phyloP scores from a whole-genome alignment of 2,113 vertebrate species.

The Paraplagusia blochii region DNA sequence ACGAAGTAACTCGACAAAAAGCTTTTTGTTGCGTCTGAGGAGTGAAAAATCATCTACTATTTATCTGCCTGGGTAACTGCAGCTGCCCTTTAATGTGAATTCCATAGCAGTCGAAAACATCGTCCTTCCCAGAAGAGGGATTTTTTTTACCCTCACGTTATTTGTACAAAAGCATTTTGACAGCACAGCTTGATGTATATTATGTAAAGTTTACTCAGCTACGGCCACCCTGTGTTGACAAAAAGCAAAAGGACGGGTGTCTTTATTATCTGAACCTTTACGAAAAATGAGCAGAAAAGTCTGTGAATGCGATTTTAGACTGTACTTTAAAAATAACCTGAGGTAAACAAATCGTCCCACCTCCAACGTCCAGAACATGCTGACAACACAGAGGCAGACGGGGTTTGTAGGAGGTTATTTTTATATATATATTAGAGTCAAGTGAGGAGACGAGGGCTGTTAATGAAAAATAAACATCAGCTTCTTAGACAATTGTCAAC shows the following conservation, averaged over 20 bases:
- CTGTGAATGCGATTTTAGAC: slow-evolving; percentile 29
- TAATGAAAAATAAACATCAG: slow-evolving; percentile 46
- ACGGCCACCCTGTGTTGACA: slow-evolving; percentile 7
- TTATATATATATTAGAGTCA: slow-evolving; percentile 5
- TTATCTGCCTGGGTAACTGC: neutral
- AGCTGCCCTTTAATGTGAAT: neutral
- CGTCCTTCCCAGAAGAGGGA: neutral
- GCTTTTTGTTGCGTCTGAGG: no score
- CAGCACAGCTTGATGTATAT: slow-evolving; percentile 14
- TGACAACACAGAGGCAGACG: neutral
- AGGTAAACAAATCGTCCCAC: slow-evolving; percentile 1
- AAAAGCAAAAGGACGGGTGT: slow-evolving; percentile 9
- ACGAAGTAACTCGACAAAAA: no score
- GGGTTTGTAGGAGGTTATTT: neutral
- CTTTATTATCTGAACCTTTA: slow-evolving; percentile 28
- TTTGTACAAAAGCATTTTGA: slow-evolving; percentile 11
- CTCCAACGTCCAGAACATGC: neutral
- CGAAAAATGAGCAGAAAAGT: slow-evolving; percentile 11
- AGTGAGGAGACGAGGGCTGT: slow-evolving; percentile 15
- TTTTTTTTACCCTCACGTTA: neutral
- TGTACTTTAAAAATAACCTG: slow-evolving; percentile 22
- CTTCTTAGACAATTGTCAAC: slow-evolving; percentile 2
- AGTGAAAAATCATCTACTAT: no score
- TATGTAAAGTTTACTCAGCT: slow-evolving; percentile 26
- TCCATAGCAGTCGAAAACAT: neutral